Evolutionary conservation across 1,140 invertebrate species (phyloP).

Genomic region (Psix sp.): DNA sequence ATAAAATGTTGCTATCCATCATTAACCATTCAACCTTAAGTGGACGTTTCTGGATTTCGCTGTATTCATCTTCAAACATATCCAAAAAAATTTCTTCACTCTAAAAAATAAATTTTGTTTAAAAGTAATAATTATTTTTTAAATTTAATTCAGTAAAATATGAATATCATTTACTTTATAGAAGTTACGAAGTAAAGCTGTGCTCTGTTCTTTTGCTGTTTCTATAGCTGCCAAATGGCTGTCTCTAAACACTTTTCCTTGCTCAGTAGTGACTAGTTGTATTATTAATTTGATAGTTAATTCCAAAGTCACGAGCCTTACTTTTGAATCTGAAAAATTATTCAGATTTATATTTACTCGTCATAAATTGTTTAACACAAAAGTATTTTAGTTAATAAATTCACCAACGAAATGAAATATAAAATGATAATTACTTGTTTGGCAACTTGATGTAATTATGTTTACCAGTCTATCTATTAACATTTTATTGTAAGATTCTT

Average conservation of each 20-base stretch:
- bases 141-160: slow-evolving; percentile 5
- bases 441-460: slow-evolving; percentile 89
- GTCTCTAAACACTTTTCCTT: slow-evolving; percentile 76
- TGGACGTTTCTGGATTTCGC: slow-evolving; percentile 91
- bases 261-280: slow-evolving; percentile 77
- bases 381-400: too few species aligned
- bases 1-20: slow-evolving; percentile 96
- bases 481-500: slow-evolving; percentile 83
- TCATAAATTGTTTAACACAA: too few species aligned
- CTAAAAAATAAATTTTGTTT: slow-evolving; percentile 74
- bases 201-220: slow-evolving; percentile 90
- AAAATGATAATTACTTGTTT: slow-evolving; percentile 81
- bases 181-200: slow-evolving; percentile 91
- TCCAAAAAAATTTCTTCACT: slow-evolving; percentile 99
- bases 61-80: slow-evolving; percentile 99
- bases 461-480: slow-evolving; percentile 88
- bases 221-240: slow-evolving; percentile 81
- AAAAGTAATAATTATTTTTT: not conserved
- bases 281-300: slow-evolving; percentile 88
- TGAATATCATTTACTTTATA: slow-evolving; percentile 83
- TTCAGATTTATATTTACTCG: too few species aligned
- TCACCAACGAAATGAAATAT: too few species aligned
- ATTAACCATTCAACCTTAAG: slow-evolving; percentile 95
- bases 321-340: slow-evolving; percentile 80
- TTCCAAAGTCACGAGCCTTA: slow-evolving; percentile 95